phyloP scores from a whole-genome alignment of 2,888 invertebrate species.

The Chalcosyrphus nemorum region DNA sequence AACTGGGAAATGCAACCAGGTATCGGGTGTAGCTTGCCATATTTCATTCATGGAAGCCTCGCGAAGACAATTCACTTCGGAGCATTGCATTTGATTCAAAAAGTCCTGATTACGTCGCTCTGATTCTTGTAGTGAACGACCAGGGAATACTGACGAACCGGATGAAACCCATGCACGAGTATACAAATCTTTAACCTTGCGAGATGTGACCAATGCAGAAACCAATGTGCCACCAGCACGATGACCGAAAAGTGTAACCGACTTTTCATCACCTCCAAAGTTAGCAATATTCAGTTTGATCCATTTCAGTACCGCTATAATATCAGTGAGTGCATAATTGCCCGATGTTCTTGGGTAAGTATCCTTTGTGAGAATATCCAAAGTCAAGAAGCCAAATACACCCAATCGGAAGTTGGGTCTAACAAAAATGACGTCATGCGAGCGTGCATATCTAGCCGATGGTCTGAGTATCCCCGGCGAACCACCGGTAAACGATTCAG shows the following conservation, averaged over 20 bases:
- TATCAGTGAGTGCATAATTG: constrained; percentile 93
- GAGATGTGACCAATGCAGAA: constrained; percentile 86
- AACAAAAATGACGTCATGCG: constrained; percentile 92
- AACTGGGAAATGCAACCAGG: constrained; percentile 86
- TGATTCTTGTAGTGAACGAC: constrained; percentile 84
- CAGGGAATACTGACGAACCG: constrained; percentile 88
- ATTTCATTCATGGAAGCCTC: constrained; percentile 84
- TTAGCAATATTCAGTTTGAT: constrained; percentile 90
- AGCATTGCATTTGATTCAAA: constrained; percentile 84
- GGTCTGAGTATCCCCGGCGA: constrained; percentile 89
- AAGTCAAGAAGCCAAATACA: constrained; percentile 91
- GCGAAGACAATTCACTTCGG: constrained; percentile 85
- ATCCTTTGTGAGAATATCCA: constrained; percentile 87
- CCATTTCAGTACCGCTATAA: constrained; percentile 90
- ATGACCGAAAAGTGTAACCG: constrained; percentile 92
- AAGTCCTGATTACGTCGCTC: constrained; percentile 86
- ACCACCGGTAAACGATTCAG: constrained; percentile 90
- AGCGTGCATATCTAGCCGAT: constrained; percentile 88
- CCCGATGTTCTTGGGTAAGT: constrained; percentile 90
- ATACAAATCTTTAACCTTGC: constrained; percentile 86
- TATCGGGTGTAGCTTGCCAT: constrained; percentile 87
- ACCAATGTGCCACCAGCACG: constrained; percentile 93
- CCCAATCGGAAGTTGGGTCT: constrained; percentile 92
- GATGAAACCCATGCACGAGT: constrained; percentile 91
- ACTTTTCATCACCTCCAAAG: constrained; percentile 91